Percentiles rank a stretch among this genome's conserved stretches.
phyloP scores from a whole-genome alignment of 2,113 vertebrate species.

The Triplophysa siluroides region DNA sequence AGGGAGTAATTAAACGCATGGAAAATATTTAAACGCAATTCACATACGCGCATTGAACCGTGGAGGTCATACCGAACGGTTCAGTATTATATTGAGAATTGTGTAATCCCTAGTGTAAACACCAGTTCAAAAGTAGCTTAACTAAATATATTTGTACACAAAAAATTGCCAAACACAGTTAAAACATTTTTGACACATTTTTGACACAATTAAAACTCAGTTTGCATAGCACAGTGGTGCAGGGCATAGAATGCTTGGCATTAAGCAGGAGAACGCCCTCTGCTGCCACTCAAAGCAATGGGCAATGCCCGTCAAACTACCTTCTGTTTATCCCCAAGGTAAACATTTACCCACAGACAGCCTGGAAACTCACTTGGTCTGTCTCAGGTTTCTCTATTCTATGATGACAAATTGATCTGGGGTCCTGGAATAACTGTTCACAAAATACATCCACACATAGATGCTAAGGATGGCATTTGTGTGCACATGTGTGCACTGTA shows the following conservation, averaged over 20 bases:
- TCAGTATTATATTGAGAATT: too few relatives aligned
- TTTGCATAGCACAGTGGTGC: background rate
- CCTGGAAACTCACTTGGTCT: background rate
- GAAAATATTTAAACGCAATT: too few relatives aligned
- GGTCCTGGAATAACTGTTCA: conserved; percentile 22
- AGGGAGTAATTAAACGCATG: too few relatives aligned
- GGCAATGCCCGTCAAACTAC: background rate
- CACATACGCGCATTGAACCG: too few relatives aligned
- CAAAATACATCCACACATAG: conserved; percentile 22
- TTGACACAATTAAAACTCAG: too few relatives aligned
- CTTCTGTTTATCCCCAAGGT: background rate
- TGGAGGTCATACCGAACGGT: too few relatives aligned
- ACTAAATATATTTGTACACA: too few relatives aligned
- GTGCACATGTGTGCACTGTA: background rate
- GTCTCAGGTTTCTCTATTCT: conserved; percentile 5
- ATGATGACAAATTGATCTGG: conserved; percentile 5
- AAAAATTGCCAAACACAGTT: too few relatives aligned
- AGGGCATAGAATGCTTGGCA: conserved; percentile 41
- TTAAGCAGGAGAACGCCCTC: conserved; percentile 39
- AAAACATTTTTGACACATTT: too few relatives aligned
- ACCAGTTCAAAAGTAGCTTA: too few relatives aligned
- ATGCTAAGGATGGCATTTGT: background rate
- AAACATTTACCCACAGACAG: background rate
- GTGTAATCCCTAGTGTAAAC: too few relatives aligned
- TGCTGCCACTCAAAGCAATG: conserved; percentile 62